Conservation (phyloP, 2,797 vertebrate species). For the Trachurus trachurus region DNA sequence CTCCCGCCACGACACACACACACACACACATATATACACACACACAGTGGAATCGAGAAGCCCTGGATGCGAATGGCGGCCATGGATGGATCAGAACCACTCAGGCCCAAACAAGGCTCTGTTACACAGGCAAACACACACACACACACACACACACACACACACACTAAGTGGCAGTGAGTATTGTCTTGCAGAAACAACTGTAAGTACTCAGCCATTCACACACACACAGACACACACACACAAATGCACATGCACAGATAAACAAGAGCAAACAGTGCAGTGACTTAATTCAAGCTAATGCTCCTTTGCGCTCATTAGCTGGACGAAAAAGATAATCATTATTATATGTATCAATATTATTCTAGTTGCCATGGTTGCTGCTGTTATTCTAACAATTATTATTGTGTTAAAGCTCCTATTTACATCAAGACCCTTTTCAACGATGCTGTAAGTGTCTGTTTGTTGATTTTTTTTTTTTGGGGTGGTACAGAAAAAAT, state of each 20-base stretch:
- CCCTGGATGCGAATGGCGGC: slow-evolving; percentile 66
- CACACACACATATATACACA: slow-evolving; percentile 53
- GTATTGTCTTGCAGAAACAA: slow-evolving; percentile 29
- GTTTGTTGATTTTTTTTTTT: not conserved
- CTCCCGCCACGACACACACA: slow-evolving; percentile 76
- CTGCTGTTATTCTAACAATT: slow-evolving; percentile 1
- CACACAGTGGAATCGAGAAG: slow-evolving; percentile 65
- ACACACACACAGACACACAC: not conserved
- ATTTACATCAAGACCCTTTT: not conserved
- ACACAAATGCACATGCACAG: slow-evolving; percentile 1
- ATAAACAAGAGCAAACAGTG: not conserved
- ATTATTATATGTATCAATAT: not conserved
- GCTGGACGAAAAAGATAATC: not conserved
- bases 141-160: slow-evolving; percentile 9
- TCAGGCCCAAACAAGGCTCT: slow-evolving; percentile 69
- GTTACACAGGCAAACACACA: slow-evolving; percentile 67
- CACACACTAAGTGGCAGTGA: slow-evolving; percentile 1
- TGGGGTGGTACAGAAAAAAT: not conserved
- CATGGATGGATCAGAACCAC: slow-evolving; percentile 78
- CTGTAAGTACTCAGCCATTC: slow-evolving; percentile 14
- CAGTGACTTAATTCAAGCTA: not conserved
- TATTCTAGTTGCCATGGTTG: slow-evolving; percentile 3
- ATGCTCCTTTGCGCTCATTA: not conserved
- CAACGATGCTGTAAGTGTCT: not conserved
- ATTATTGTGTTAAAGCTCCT: not conserved